phyloP scores from a whole-genome alignment of 1,140 invertebrate species.

The Lamellibrachia luymesi region DNA sequence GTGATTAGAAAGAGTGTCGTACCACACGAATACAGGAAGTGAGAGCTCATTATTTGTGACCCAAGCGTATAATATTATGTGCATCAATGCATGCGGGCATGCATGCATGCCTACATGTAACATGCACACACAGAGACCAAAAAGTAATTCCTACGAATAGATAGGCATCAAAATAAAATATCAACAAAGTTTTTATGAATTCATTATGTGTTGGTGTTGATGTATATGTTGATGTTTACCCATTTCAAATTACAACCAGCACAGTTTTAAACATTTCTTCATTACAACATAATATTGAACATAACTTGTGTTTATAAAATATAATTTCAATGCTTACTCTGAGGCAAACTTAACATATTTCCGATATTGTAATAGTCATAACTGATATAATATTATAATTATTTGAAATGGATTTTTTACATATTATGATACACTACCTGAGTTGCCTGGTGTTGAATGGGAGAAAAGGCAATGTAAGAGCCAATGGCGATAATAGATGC shows the following conservation, averaged over 20 bases:
- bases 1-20: constrained; percentile 80
- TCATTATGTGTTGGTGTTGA: neutral
- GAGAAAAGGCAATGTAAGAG: no score
- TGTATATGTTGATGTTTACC: neutral
- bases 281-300: neutral
- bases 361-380: no score
- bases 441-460: no score
- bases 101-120: no score
- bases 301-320: neutral
- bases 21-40: constrained; percentile 78
- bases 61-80: neutral
- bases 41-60: constrained; percentile 19
- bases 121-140: no score
- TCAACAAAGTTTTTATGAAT: neutral
- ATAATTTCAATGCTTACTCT: neutral
- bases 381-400: no score
- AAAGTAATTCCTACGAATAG: no score
- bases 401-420: no score
- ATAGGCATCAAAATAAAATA: neutral
- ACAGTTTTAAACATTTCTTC: neutral
- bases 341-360: neutral
- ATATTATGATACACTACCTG: no score
- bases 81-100: neutral
- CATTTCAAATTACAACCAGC: neutral
- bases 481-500: no score